Conservation (phyloP, 2,888 invertebrate genomes). For the Choreutis nemorana region DNA sequence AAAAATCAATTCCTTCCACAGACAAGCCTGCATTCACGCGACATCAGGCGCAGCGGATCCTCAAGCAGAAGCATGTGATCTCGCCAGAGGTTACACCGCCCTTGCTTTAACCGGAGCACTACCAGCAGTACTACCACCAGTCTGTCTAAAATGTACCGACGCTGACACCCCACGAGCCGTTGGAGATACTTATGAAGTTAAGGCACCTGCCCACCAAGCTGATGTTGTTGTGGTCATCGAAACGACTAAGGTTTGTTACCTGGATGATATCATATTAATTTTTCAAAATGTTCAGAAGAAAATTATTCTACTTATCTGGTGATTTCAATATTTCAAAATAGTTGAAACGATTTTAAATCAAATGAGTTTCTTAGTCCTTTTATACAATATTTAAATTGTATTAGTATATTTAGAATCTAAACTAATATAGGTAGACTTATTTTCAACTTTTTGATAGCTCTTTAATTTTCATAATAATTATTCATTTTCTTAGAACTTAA, state of each 20-base stretch:
- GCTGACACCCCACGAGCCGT: constrained; percentile 43
- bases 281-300: no score
- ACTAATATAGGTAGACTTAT: not conserved
- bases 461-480: not conserved
- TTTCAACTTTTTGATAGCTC: not conserved
- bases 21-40: constrained; percentile 80
- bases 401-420: no score
- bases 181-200: constrained; percentile 71
- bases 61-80: constrained; percentile 69
- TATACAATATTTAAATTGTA: no score
- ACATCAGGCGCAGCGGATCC: constrained; percentile 26
- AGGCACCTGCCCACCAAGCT: constrained; percentile 76
- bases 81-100: constrained; percentile 73
- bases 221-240: constrained; percentile 85
- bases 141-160: constrained; percentile 69
- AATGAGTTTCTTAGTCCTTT: no score
- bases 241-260: constrained; percentile 43
- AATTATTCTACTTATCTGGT: no score
- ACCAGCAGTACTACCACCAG: constrained; percentile 68
- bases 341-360: no score
- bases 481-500: not conserved
- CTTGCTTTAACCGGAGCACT: constrained; percentile 69
- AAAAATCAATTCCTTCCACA: constrained; percentile 21
- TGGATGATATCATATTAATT: no score
- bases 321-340: no score